Conservation (phyloP, 2,797 vertebrate genomes). For the Mus spretus region DNA sequence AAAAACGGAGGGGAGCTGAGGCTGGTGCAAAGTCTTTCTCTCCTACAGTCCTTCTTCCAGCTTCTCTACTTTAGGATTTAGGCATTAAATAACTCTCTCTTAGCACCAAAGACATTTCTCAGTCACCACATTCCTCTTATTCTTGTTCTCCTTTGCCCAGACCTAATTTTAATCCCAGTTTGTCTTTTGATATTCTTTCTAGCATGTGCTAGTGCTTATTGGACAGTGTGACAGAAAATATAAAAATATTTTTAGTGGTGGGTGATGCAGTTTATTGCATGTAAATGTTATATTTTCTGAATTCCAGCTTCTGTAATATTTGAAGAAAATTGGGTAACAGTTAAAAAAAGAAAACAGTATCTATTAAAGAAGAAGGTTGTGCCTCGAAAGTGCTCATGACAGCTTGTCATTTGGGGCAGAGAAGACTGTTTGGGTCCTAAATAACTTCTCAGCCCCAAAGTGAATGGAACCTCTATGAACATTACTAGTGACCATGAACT, state of each 20-base stretch:
- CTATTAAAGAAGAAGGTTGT: not conserved
- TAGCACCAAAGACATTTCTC: not conserved
- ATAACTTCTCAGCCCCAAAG: slow-evolving; percentile 51
- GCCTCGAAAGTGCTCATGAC: not conserved
- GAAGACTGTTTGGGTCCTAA: not conserved
- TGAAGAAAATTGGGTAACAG: not conserved
- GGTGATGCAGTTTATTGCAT: not conserved
- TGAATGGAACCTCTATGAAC: not conserved
- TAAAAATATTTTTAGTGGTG: not conserved
- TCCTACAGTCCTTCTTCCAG: not conserved
- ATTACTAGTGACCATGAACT: not conserved
- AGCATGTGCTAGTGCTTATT: not conserved
- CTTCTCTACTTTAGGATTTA: not conserved
- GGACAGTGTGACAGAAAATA: not conserved
- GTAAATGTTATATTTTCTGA: not conserved
- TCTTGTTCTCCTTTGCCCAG: not conserved
- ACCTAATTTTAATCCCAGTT: not conserved
- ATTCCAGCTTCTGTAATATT: not conserved
- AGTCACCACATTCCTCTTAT: not conserved
- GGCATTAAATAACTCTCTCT: not conserved
- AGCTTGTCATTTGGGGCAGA: slow-evolving; percentile 17
- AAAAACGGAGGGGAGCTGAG: fast-evolving
- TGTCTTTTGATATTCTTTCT: not conserved
- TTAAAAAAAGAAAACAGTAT: not conserved
- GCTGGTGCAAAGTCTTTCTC: not conserved